Conservation (phyloP, 2,888 invertebrate species). For the Drosophila affinis region DNA sequence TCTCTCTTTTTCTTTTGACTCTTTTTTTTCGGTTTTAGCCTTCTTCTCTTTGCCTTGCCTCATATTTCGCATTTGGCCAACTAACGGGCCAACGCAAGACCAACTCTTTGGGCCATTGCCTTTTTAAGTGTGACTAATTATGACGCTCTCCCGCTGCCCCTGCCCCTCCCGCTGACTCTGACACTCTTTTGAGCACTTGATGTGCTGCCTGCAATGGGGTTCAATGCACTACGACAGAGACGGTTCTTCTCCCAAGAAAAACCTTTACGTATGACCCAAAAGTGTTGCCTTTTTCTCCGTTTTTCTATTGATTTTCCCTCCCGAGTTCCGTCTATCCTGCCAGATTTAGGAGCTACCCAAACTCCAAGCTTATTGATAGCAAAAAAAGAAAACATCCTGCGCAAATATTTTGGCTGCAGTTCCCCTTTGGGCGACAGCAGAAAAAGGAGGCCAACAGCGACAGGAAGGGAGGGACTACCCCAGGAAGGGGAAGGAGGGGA, state of each 20-base stretch:
- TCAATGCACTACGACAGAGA: slow-evolving; percentile 48
- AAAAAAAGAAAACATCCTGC: slow-evolving; percentile 39
- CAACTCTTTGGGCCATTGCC: slow-evolving; percentile 70
- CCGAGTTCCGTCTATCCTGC: slow-evolving; percentile 11
- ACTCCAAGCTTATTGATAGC: slow-evolving; percentile 20
- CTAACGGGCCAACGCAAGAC: slow-evolving; percentile 57
- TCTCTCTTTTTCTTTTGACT: slow-evolving; percentile 19
- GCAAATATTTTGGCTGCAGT: slow-evolving; percentile 64
- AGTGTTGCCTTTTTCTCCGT: slow-evolving; percentile 37
- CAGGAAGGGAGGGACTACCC: too few species aligned
- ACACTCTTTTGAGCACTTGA: slow-evolving; percentile 48
- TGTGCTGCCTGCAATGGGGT: slow-evolving; percentile 40
- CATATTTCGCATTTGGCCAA: slow-evolving; percentile 65
- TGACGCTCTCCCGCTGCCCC: slow-evolving; percentile 42
- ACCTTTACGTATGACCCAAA: slow-evolving; percentile 20
- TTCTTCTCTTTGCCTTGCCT: slow-evolving; percentile 48
- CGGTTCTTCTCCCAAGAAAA: slow-evolving; percentile 18
- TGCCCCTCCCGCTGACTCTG: slow-evolving; percentile 50
- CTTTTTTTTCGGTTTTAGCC: slow-evolving; percentile 35
- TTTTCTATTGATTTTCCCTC: slow-evolving; percentile 57
- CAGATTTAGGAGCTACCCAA: slow-evolving; percentile 23
- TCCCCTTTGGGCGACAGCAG: slow-evolving; percentile 6
- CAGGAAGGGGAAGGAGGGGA: not conserved
- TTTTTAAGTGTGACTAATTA: slow-evolving; percentile 79
- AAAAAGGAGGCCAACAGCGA: not conserved